phyloP scores from a whole-genome alignment of 2,888 invertebrate species.

The Drosophila infuscata region DNA sequence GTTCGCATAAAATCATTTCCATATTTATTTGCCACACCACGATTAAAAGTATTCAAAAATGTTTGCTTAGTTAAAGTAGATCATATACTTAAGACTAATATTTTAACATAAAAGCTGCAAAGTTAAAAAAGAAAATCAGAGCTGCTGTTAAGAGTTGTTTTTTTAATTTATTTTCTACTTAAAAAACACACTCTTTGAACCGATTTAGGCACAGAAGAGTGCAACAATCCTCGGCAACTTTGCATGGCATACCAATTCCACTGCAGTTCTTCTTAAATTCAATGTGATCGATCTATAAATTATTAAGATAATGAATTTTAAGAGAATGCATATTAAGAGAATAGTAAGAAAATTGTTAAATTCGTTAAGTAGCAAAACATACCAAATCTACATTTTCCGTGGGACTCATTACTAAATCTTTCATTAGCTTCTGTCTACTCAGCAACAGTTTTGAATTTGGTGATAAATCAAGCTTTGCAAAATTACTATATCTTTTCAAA shows the following conservation, averaged over 20 bases:
- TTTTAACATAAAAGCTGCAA: not conserved
- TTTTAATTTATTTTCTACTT: not conserved
- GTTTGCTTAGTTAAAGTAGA: not conserved
- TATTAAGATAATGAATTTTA: no score
- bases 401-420: slow-evolving; percentile 20
- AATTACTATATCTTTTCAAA: not conserved
- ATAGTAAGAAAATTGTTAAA: not conserved
- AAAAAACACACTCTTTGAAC: slow-evolving; percentile 16
- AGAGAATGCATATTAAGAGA: not conserved
- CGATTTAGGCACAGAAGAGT: slow-evolving; percentile 8
- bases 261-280: not conserved
- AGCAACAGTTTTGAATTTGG: not conserved
- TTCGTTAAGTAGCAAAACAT: not conserved
- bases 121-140: not conserved
- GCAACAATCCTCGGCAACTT: slow-evolving; percentile 21
- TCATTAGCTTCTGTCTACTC: slow-evolving; percentile 2
- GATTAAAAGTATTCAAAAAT: not conserved
- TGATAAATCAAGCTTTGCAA: not conserved
- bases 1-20: not conserved
- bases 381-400: not conserved
- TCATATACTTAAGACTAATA: not conserved
- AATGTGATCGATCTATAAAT: not conserved
- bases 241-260: slow-evolving; percentile 5
- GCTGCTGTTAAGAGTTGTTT: not conserved
- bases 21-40: not conserved